Evolutionary conservation across 2,888 invertebrate genomes (phyloP).

Genomic region (Caradrina clavipalpis): DNA sequence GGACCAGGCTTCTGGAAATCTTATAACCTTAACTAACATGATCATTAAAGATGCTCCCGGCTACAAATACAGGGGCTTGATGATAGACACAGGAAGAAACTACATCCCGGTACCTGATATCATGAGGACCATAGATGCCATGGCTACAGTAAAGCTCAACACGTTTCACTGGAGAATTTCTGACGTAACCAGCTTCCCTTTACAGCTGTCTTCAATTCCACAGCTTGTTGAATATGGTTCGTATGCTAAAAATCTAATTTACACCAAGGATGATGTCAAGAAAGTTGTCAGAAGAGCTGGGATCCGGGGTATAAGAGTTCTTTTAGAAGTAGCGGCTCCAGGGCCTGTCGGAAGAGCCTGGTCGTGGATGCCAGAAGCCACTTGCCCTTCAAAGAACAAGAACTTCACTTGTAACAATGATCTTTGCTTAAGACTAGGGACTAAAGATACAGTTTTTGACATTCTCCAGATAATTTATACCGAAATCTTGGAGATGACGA

Average conservation of each 20-base stretch:
- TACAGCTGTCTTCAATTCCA: constrained; percentile 93
- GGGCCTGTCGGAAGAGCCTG: constrained; percentile 96
- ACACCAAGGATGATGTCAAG: constrained; percentile 92
- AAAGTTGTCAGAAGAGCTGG: constrained; percentile 94
- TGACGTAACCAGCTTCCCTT: constrained; percentile 97
- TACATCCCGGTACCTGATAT: constrained; percentile 94
- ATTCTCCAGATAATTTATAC: constrained; percentile 93
- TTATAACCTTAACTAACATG: constrained; percentile 92
- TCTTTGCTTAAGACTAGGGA: constrained; percentile 94
- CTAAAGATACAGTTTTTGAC: constrained; percentile 93
- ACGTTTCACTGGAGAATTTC: constrained; percentile 97
- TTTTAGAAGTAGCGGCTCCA: constrained; percentile 97
- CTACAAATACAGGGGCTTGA: constrained; percentile 95
- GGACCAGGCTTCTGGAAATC: constrained; percentile 91
- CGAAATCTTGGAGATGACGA: constrained; percentile 93
- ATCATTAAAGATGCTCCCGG: constrained; percentile 94
- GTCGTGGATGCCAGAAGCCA: constrained; percentile 93
- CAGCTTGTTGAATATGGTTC: constrained; percentile 95
- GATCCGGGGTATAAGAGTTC: constrained; percentile 94
- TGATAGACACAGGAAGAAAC: constrained; percentile 97
- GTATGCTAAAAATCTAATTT: constrained; percentile 94
- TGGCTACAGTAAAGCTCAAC: constrained; percentile 97
- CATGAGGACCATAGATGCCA: constrained; percentile 94
- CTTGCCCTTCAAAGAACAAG: constrained; percentile 70
- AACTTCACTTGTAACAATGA: constrained; percentile 92